Evolutionary conservation across 2,113 vertebrate genomes (phyloP), one percentile per base, ranked within the genome.

Genomic region (Dromas ardeola): DNA sequence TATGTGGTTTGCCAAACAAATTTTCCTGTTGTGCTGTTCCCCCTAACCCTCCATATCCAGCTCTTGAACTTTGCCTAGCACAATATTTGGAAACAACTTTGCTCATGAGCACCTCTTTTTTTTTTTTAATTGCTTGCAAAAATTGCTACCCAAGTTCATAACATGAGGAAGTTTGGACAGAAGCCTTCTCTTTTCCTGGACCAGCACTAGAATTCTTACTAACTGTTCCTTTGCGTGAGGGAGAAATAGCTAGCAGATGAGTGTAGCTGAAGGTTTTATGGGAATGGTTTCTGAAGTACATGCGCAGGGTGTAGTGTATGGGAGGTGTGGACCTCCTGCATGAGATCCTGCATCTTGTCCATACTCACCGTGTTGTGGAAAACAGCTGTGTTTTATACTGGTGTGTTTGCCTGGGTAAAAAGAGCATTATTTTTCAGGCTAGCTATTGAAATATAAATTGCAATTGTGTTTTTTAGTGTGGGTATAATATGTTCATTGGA

Each of bases 291-390:
- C 63, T 89, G 49, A 91, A 66, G 34, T 47, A 40, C 4, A 2
- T 3, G 2, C 65, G 12, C 1, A 0, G 2, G 8, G 10, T 61
- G 15, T 56, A 36, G 32, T 23, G 14, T 65, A 8, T 76, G 40
- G 32, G 74, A 88, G 34, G 18, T 72, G 18, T 40, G 27, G 26
- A 52, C 13, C 6, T 95, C 27, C 17, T 76, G 25, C 15, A 7
- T 42, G 29, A 73, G 16, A 22, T 58, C 7, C 43, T 72, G 7
- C 17, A 30, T 80, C 32, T 74, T 83, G 34, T 34, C 21, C 9
- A 1, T 67, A 29, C 20, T 61, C 9, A 8, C 7, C 34, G 30
- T 81, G 9, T 12, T 73, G 36, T 78, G 36, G 30, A 58, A 86
- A 66, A 81, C 52, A 83, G 13, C 30, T 55, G 9, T 78, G 18